Evolutionary conservation across 2,113 vertebrate genomes (phyloP), one percentile per base, ranked within the genome.

Genomic region (Hystrix brachyura): DNA sequence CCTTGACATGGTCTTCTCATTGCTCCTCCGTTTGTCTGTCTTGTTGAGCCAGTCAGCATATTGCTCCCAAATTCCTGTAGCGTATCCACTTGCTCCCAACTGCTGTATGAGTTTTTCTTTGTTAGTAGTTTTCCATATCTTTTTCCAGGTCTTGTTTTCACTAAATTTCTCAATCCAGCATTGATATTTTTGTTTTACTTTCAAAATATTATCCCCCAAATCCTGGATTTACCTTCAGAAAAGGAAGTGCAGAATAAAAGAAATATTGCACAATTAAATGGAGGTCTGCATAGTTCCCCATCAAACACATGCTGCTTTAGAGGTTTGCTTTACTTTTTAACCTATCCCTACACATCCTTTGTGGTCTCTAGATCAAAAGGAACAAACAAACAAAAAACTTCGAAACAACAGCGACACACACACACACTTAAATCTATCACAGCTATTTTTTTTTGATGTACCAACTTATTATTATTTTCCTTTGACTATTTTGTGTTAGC

Each of bases 21-120:
- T 34, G 23, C n/a, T 92, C 2, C 9, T 69, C 21, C 1, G 5
- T n/a, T 55, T 3, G 4, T 6, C 29, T 38, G 55, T 48, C 17
- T 1, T 0, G 29, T 1, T 46, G 38, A 43, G 79, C 83, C 1
- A 0, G 21, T 6, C 34, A 21, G 10, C 46, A 19, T 7, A 0
- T n/a, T 27, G 21, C 18, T 71, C 1, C 32, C n/a, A 5, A 7
- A n/a, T 53, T 76, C 55, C 5, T 15, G 13, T 25, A 46, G n/a
- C 71, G 1, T 48, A 1, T 48, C 76, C 23, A 4, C 18, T 82
- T 69, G n/a, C 59, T 90, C 80, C 14, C n/a, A 43, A 18, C 34
- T 91, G 53, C 46, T 53, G 8, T 32, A 19, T 57, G 23, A 53
- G 0, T 57, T 87, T 46, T 55, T 69, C 13, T 69, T 72, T 65